phyloP scores from a whole-genome alignment of 2,113 vertebrate species.

The Fregetta grallaria region DNA sequence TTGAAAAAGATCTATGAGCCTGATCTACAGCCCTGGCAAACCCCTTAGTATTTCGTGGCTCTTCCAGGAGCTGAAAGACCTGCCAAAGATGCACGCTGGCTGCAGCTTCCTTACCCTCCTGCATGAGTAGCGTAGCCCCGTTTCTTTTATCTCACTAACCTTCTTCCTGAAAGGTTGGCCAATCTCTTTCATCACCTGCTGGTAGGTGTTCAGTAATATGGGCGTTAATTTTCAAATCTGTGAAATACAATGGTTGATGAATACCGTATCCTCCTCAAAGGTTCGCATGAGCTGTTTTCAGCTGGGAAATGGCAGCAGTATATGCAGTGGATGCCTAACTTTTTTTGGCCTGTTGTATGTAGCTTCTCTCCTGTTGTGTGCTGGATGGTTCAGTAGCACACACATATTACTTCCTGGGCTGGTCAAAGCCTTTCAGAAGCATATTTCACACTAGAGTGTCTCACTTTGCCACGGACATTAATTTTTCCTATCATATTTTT shows the following conservation, averaged over 20 bases:
- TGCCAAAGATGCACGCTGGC: rapidly evolving
- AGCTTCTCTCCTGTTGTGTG: neutral
- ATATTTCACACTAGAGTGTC: neutral
- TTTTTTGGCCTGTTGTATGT: neutral
- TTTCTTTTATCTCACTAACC: neutral
- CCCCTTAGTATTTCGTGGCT: no score
- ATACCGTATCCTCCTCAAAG: neutral
- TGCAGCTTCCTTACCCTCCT: neutral
- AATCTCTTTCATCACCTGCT: neutral
- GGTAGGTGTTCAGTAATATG: neutral
- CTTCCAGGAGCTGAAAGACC: neutral
- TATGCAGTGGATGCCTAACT: neutral
- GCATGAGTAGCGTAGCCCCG: rapidly evolving
- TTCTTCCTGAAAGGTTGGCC: neutral
- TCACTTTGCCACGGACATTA: neutral
- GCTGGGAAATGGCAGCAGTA: neutral
- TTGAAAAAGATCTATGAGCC: neutral
- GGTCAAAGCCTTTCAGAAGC: neutral
- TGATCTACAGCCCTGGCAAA: neutral
- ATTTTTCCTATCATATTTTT: neutral
- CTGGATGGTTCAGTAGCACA: neutral
- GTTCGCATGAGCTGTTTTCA: neutral
- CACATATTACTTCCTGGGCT: neutral
- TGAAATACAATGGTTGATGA: neutral
- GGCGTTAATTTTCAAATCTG: neutral